phyloP scores from a whole-genome alignment of 2,888 invertebrate species.

The Agrotis ipsilon region DNA sequence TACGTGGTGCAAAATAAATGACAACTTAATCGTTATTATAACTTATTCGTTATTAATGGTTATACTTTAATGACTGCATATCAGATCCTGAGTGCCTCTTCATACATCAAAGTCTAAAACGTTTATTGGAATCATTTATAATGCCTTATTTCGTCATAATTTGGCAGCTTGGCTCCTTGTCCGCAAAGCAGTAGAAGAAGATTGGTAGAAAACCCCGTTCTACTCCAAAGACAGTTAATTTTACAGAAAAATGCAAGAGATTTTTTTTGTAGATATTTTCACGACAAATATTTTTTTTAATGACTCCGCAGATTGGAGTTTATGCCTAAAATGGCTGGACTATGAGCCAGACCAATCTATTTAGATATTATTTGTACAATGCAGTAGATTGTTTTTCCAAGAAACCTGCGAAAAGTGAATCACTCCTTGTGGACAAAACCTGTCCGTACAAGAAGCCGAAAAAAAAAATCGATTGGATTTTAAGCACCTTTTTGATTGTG shows the following conservation, averaged over 20 bases:
- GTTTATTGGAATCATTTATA: slow-evolving; percentile 3
- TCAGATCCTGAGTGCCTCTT: slow-evolving; percentile 19
- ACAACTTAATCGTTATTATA: slow-evolving; percentile 15
- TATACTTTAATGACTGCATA: slow-evolving; percentile 16
- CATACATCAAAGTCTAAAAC: slow-evolving; percentile 31
- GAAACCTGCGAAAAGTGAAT: neutral
- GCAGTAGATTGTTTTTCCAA: no score
- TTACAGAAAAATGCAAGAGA: no score
- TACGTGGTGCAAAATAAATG: slow-evolving; percentile 25
- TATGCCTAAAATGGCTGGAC: no score
- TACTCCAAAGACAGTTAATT: no score
- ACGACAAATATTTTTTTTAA: no score
- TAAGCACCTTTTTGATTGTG: slow-evolving; percentile 34
- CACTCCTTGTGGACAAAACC: neutral
- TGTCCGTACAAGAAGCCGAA: neutral
- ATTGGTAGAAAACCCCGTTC: no score
- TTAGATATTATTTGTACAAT: neutral
- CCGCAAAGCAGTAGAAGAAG: no score
- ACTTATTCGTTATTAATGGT: slow-evolving; percentile 36
- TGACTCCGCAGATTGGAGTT: no score
- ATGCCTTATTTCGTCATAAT: neutral
- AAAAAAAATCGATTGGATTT: slow-evolving; percentile 49
- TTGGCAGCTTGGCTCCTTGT: no score
- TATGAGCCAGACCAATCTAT: neutral
- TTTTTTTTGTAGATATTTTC: no score